Evolutionary conservation across 2,797 vertebrate species (phyloP).

Genomic region (Helarctos malayanus): DNA sequence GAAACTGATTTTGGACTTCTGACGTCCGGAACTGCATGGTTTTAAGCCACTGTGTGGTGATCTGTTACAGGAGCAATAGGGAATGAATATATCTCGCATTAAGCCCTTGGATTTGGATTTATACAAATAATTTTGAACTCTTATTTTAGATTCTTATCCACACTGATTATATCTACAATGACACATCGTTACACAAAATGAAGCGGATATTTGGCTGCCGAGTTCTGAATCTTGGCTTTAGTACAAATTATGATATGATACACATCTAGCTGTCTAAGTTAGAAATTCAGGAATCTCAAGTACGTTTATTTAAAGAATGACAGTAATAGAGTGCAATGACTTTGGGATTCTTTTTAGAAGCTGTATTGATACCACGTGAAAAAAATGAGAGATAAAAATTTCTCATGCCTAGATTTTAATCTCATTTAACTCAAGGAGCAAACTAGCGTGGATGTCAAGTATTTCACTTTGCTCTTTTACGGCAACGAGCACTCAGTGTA

Average conservation of each 20-base stretch:
- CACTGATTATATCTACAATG: background rate
- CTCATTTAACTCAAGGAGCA: conserved; percentile 45
- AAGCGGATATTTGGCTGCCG: background rate
- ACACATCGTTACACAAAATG: conserved; percentile 10
- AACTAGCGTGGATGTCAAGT: background rate
- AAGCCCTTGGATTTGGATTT: background rate
- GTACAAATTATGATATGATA: background rate
- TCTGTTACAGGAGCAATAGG: background rate
- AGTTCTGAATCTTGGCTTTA: conserved; percentile 24
- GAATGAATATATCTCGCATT: background rate
- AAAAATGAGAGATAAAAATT: background rate
- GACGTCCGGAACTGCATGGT: background rate
- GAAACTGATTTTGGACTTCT: background rate
- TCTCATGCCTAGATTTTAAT: conserved; percentile 37
- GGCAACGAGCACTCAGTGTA: background rate
- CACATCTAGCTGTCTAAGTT: background rate
- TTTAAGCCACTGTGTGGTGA: background rate
- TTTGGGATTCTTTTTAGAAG: background rate
- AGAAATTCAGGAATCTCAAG: background rate
- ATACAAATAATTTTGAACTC: conserved; percentile 40
- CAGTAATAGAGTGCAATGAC: background rate
- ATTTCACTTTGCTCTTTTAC: conserved; percentile 24
- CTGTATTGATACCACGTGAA: background rate
- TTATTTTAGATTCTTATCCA: conserved; percentile 52
- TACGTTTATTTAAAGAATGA: conserved; percentile 25